phyloP scores from a whole-genome alignment of 2,888 invertebrate species.

The Scrobipalpa costella region DNA sequence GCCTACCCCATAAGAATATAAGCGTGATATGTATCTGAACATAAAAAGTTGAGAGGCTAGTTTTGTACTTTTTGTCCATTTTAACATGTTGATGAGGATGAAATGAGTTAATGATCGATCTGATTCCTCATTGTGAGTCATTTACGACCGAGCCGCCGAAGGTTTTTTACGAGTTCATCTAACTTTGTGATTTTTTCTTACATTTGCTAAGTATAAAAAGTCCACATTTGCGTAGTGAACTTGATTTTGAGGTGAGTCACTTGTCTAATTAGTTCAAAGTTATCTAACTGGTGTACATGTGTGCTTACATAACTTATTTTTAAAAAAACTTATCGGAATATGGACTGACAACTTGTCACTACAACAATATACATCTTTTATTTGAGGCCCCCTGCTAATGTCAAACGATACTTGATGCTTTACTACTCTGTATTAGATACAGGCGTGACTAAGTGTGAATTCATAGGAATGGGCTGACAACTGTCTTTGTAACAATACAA shows the following conservation, averaged over 20 bases:
- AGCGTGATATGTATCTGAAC: not conserved
- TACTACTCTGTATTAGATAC: too few relatives aligned
- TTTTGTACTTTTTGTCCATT: constrained; percentile 12
- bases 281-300: not conserved
- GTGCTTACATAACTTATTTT: constrained; percentile 2
- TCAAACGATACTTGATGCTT: too few relatives aligned
- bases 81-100: constrained; percentile 14
- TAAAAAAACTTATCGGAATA: not conserved
- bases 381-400: too few relatives aligned
- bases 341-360: too few relatives aligned
- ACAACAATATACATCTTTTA: too few relatives aligned
- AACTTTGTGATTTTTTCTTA: constrained; percentile 13
- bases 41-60: not conserved
- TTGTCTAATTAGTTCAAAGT: constrained; percentile 13
- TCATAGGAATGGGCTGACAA: too few relatives aligned
- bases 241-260: constrained; percentile 4
- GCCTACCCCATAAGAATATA: not conserved
- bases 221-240: constrained; percentile 11
- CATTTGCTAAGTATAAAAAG: not conserved
- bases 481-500: not conserved
- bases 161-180: constrained; percentile 14
- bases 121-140: constrained; percentile 8
- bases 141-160: not conserved
- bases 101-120: constrained; percentile 20
- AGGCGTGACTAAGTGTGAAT: too few relatives aligned